These are phyloP conservation scores for Leptopilina myrica DNA, from an alignment of 2,888 invertebrate genomes.

Conservation along the genomic window DNA sequence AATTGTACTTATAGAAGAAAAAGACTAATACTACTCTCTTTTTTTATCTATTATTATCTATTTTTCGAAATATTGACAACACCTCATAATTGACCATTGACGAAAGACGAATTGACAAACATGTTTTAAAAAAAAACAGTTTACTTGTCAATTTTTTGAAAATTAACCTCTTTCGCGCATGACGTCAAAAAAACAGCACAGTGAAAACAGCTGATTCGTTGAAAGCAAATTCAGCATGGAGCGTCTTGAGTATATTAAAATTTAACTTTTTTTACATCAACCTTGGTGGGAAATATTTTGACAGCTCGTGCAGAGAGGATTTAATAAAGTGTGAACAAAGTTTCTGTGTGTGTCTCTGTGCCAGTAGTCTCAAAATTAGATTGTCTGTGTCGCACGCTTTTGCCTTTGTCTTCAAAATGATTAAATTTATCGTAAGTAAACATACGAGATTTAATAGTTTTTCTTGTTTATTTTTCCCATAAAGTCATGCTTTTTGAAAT, in stretches of 20 bases:
- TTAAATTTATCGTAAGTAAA: slow-evolving; percentile 68
- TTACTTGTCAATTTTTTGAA: neutral
- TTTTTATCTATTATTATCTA: neutral
- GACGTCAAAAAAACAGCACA: slow-evolving; percentile 1
- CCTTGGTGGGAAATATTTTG: slow-evolving; percentile 31
- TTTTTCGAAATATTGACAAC: neutral
- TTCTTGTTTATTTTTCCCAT: slow-evolving; percentile 30
- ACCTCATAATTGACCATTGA: too few relatives aligned
- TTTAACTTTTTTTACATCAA: neutral
- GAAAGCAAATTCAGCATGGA: neutral
- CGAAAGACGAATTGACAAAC: neutral
- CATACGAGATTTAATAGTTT: slow-evolving; percentile 1
- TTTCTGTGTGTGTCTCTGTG: neutral
- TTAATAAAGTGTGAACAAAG: slow-evolving; percentile 1
- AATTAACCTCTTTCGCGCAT: slow-evolving; percentile 6
- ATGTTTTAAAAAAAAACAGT: neutral
- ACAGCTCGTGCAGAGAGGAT: neutral
- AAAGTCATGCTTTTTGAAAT: neutral
- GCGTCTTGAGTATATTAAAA: neutral
- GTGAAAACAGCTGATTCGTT: neutral
- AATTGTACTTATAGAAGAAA: neutral
- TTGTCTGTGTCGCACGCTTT: neutral
- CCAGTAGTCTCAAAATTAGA: neutral
- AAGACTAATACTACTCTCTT: neutral
- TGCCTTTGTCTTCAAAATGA: slow-evolving; percentile 58